Percentiles rank a stretch among this genome's conserved stretches.
Conservation (phyloP, 1,140 invertebrate species). For the Drosophila orosa region DNA sequence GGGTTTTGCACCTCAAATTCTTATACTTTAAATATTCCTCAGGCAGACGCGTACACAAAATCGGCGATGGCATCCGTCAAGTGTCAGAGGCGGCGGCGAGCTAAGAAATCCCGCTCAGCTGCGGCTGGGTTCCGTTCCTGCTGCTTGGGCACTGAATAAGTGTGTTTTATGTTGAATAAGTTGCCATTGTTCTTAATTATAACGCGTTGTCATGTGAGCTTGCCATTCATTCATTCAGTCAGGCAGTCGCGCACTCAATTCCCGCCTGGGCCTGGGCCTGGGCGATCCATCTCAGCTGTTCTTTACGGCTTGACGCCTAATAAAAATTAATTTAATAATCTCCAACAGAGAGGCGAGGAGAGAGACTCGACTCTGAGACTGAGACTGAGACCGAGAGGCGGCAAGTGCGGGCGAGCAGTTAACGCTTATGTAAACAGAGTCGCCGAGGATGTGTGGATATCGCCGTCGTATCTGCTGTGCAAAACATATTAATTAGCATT, state of each 20-base stretch:
- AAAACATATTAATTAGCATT: constrained; percentile 83
- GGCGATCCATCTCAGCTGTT: constrained; percentile 67
- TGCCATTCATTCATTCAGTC: constrained; percentile 67
- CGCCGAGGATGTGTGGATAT: constrained; percentile 63
- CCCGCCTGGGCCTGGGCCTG: constrained; percentile 5
- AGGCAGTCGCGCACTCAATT: constrained; percentile 18
- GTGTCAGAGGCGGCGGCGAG: constrained; percentile 37
- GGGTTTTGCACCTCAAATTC: fast-evolving
- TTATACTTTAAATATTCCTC: not conserved
- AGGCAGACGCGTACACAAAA: not conserved
- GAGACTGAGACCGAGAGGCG: not conserved
- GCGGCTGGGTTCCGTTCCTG: constrained; percentile 25
- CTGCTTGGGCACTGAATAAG: constrained; percentile 5
- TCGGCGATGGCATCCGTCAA: constrained; percentile 58
- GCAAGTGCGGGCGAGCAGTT: constrained; percentile 58
- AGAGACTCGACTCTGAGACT: not conserved
- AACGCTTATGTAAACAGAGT: constrained; percentile 77
- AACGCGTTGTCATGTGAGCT: constrained; percentile 81
- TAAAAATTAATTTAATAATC: constrained; percentile 82
- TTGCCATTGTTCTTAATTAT: constrained; percentile 81
- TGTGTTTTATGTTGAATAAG: constrained; percentile 64
- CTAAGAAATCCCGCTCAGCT: constrained; percentile 38
- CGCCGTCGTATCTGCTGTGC: constrained; percentile 70
- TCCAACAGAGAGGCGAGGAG: constrained; percentile 13
- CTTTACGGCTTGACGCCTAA: constrained; percentile 80